Percentiles rank a stretch among this genome's conserved stretches.
Conservation (phyloP, 1,140 invertebrate species). For the Nymphalis io region DNA sequence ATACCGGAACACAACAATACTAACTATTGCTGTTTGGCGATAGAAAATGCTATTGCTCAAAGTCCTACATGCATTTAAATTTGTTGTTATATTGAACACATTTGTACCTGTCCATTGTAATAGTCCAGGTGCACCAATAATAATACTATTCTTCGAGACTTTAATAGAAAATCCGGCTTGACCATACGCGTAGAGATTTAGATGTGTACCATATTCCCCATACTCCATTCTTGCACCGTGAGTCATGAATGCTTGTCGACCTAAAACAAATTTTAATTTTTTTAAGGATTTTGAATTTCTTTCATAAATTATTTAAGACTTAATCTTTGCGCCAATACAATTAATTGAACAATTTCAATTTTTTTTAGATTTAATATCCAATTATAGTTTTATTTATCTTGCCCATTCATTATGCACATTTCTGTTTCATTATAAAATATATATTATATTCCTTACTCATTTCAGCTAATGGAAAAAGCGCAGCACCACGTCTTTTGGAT, state of each 20-base stretch:
- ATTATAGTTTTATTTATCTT: too few species aligned
- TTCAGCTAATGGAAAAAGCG: conserved; percentile 42
- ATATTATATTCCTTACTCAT: conserved; percentile 36
- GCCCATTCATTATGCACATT: too few species aligned
- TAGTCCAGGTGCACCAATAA: conserved; percentile 83
- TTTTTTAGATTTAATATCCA: too few species aligned
- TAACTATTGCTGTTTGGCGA: too few species aligned
- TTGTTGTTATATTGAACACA: neutral
- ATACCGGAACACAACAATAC: too few species aligned
- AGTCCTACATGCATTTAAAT: too few species aligned
- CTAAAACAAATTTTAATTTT: conserved; percentile 40
- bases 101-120: conserved; percentile 80
- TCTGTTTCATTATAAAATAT: too few species aligned
- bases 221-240: conserved; percentile 56
- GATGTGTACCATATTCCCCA: conserved; percentile 54
- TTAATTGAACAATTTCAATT: too few species aligned
- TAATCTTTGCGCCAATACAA: too few species aligned
- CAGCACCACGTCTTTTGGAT: conserved; percentile 17
- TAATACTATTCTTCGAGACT: conserved; percentile 73
- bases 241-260: conserved; percentile 50
- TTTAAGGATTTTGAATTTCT: too few species aligned
- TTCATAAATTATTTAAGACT: too few species aligned
- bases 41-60: too few species aligned
- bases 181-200: conserved; percentile 80
- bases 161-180: conserved; percentile 81